Evolutionary conservation across 2,888 invertebrate genomes (phyloP).

Genomic region (Litoditis marina): DNA sequence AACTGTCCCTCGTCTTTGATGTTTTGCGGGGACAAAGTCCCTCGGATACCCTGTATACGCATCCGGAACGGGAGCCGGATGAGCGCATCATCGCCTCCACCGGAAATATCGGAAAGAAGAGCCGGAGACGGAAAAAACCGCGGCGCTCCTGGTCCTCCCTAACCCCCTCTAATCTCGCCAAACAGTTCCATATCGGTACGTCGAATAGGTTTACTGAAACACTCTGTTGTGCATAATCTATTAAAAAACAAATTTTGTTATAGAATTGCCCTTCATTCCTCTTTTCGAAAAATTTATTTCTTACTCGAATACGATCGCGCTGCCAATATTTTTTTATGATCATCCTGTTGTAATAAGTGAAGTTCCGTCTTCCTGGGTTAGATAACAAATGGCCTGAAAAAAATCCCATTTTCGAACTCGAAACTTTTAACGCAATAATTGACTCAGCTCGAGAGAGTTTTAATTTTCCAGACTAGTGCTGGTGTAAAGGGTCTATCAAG

Average conservation of each 20-base stretch:
- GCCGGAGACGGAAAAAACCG: slow-evolving; percentile 33
- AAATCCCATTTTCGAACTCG: too few species aligned
- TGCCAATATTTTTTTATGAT: too few species aligned
- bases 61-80: slow-evolving; percentile 45
- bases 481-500: too few species aligned
- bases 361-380: too few species aligned
- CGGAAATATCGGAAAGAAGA: slow-evolving; percentile 42
- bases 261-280: too few species aligned
- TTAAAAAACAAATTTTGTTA: background rate
- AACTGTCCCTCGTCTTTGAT: slow-evolving; percentile 54
- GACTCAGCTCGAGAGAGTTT: too few species aligned
- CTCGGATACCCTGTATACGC: slow-evolving; percentile 28
- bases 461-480: too few species aligned
- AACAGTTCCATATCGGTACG: slow-evolving; percentile 48
- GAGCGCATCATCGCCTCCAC: slow-evolving; percentile 29
- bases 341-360: too few species aligned
- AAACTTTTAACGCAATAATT: too few species aligned
- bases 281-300: too few species aligned
- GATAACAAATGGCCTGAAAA: too few species aligned
- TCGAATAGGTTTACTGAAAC: background rate
- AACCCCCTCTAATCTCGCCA: slow-evolving; percentile 49
- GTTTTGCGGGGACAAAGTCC: slow-evolving; percentile 40
- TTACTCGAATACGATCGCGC: too few species aligned
- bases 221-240: background rate
- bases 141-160: slow-evolving; percentile 47